Conservation (phyloP, 1,140 invertebrate genomes). For the Heliconius hewitsoni region DNA sequence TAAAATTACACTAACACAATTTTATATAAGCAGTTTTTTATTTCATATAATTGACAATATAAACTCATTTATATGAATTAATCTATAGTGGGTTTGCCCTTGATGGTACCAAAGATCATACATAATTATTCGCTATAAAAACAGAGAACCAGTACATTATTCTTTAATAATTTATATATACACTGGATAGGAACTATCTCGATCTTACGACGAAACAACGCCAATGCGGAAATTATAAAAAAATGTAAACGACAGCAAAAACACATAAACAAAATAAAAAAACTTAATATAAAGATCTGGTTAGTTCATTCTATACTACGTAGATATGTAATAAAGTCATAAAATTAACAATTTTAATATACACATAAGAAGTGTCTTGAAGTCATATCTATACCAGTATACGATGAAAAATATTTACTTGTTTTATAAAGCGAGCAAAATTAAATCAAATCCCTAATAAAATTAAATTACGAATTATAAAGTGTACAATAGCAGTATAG, state of each 20-base stretch:
- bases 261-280: not conserved
- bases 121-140: conserved; percentile 6
- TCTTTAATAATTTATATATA: not conserved
- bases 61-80: not conserved
- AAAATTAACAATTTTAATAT: too few species aligned
- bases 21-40: not conserved
- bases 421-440: too few species aligned
- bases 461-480: too few species aligned
- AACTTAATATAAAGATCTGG: not conserved
- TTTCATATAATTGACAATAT: not conserved
- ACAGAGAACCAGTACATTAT: not conserved
- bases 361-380: too few species aligned
- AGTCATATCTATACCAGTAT: too few species aligned
- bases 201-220: not conserved
- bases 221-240: not conserved
- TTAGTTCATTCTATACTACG: not conserved
- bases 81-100: not conserved
- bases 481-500: too few species aligned
- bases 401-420: too few species aligned
- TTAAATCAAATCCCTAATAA: too few species aligned
- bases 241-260: not conserved
- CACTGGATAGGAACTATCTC: not conserved
- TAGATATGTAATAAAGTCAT: not conserved
- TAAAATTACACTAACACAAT: not conserved
- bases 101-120: conserved; percentile 3